Evolutionary conservation across 2,888 invertebrate genomes (phyloP), one percentile per base, ranked within the genome.

Genomic region (Tiliacea aurago): DNA sequence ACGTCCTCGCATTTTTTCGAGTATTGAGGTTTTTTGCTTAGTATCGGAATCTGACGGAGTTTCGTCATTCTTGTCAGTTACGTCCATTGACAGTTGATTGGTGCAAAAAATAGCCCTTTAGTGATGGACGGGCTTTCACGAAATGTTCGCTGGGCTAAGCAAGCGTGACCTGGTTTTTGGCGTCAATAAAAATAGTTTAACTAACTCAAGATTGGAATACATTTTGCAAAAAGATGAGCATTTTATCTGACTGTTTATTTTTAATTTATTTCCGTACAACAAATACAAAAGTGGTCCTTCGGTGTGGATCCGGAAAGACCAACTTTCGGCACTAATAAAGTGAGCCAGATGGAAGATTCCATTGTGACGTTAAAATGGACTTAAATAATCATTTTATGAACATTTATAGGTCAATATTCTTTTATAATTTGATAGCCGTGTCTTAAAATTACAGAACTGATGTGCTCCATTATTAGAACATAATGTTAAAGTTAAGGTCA

Each of bases 41-140:
- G 45, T n/a, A 61, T 47, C 15, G 11, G 33, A 61, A 28, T 58
- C 43, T 74, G 68, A 79, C 80, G 67, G 73, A 51, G 37, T 79
- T 79, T 70, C 67, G 43, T 49, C 58, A 80, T 41, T 83, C 18
- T 47, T 64, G 9, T 58, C 47, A n/a, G 70, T 77, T 69, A 73
- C 70, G 43, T 62, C 53, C 23, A 83, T 75, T 61, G 56, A 61
- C 4, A 76, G 33, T 71, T 72, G 76, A 83, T 84, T 76, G 9
- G 28, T 62, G 58, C 18, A 72, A 79, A 80, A 74, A 81, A 11
- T 23, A 55, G 58, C 76, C 76, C 84, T 83, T 80, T 80, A 63
- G 61, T 51, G 51, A 49, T 65, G 61, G 70, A 65, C 18, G 7
- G 33, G 64, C 62, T 78, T 67, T 64, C 64, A 78, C 56, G 11